Evolutionary conservation across 2,797 vertebrate genomes (phyloP), one percentile per base, ranked within the genome.

Genomic region (Tenualosa ilisha): DNA sequence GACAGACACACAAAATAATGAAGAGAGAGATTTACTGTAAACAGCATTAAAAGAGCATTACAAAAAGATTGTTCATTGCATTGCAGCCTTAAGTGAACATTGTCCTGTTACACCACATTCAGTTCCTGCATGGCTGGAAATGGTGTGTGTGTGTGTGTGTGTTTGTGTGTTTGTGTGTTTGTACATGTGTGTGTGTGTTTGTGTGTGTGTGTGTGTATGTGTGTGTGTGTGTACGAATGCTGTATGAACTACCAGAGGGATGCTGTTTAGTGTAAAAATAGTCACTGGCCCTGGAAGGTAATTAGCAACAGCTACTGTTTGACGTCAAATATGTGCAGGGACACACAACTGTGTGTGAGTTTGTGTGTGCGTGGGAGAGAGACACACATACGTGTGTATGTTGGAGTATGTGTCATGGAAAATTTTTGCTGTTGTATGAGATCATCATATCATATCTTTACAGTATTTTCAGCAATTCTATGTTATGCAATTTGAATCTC

Each of bases 261-360:
- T 79, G 37, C 37, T 79, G 72, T 79, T 79, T 79, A 43, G 37
- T 79, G 72, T 79, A 79, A 79, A 79, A 79, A 79, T 37, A 79
- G 72, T 79, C 72, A 79, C 72, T 79, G 37, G 65, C 31, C 65
- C 37, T 17, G 31, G 72, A 40, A 79, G 43, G 72, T 79, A 40
- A 79, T 79, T 79, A 79, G 72, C 37, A 79, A 79, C 72, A 43
- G 40, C 72, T 43, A 79, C 72, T 79, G 72, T 79, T 79, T 79
- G 72, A 79, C 40, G 72, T 46, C 72, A 79, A 79, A 79, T 79
- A 79, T 79, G 72, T 46, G 72, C 46, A 79, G 13, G 37, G 6
- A 72, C 31, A 72, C 15, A 40, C 68, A 37, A 3, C 7, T 40
- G 11, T 22, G 24, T 65, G 24, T 65, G 24, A 40, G 65, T 37